Conservation (phyloP, 23 tunicate species). For the Pegea sp. region DNA sequence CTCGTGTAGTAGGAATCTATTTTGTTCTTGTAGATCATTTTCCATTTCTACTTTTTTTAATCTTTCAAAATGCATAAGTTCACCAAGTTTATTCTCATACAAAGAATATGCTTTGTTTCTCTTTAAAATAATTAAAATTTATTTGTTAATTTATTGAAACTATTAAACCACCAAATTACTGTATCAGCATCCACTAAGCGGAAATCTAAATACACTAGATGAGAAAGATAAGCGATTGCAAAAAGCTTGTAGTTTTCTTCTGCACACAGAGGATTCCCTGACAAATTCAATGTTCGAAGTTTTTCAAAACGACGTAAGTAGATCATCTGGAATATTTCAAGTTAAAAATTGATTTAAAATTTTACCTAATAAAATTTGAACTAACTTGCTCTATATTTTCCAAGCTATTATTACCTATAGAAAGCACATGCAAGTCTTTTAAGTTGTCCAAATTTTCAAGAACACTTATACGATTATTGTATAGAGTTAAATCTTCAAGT, state of each 20-base stretch:
- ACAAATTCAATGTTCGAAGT: slow-evolving; percentile 48
- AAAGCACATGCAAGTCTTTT: slow-evolving; percentile 46
- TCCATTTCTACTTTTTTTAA: slow-evolving; percentile 20
- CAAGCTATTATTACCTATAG: slow-evolving; percentile 79
- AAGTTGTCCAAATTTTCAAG: slow-evolving; percentile 78
- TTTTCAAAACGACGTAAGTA: slow-evolving; percentile 58
- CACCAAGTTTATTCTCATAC: slow-evolving; percentile 81
- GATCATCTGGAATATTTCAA: slow-evolving; percentile 66
- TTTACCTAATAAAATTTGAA: background rate
- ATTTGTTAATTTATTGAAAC: background rate
- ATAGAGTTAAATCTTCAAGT: slow-evolving; percentile 66
- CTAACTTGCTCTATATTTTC: slow-evolving; percentile 68
- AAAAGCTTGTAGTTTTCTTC: slow-evolving; percentile 71
- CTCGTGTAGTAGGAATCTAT: slow-evolving; percentile 17
- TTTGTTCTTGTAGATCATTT: slow-evolving; percentile 9
- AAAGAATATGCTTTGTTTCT: slow-evolving; percentile 60
- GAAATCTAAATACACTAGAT: slow-evolving; percentile 76
- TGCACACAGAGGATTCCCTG: slow-evolving; percentile 78
- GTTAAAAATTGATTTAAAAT: background rate
- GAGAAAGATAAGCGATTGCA: slow-evolving; percentile 71
- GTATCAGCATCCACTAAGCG: slow-evolving; percentile 74
- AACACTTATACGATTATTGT: slow-evolving; percentile 54
- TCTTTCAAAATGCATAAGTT: slow-evolving; percentile 76
- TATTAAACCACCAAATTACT: slow-evolving; percentile 6
- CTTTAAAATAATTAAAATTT: slow-evolving; percentile 10